Conservation (phyloP, 23 tunicate species). For the Styela plicata region DNA sequence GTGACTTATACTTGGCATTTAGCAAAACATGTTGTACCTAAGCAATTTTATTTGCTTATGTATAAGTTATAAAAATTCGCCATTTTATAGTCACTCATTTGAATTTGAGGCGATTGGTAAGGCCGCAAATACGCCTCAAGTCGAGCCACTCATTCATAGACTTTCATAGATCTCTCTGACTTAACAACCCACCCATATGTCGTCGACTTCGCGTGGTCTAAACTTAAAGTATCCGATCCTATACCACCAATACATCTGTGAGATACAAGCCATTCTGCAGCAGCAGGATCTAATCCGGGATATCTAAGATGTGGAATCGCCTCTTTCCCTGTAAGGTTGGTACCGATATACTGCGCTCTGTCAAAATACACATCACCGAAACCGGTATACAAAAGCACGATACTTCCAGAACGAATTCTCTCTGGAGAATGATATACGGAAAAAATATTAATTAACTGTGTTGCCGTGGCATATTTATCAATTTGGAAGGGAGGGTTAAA, state of each 20-base stretch:
- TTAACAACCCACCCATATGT: neutral
- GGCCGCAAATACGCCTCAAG: too few species aligned
- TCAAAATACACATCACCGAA: conserved; percentile 3
- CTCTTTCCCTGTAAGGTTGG: neutral
- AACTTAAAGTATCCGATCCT: conserved; percentile 5
- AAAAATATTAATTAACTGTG: too few species aligned
- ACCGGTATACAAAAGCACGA: conserved; percentile 16
- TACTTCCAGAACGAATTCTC: conserved; percentile 20
- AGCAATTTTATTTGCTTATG: too few species aligned
- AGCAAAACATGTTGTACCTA: too few species aligned
- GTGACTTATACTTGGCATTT: too few species aligned
- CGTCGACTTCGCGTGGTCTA: conserved; percentile 8
- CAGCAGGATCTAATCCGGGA: conserved; percentile 1
- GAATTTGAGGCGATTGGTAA: too few species aligned
- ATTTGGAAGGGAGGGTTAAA: too few species aligned
- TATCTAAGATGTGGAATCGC: neutral
- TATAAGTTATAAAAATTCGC: too few species aligned
- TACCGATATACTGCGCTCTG: conserved; percentile 1
- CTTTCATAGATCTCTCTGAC: too few species aligned
- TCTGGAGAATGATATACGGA: neutral
- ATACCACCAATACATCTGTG: conserved; percentile 14
- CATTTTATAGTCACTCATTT: too few species aligned
- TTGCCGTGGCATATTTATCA: too few species aligned
- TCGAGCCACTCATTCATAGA: too few species aligned
- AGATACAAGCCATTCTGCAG: conserved; percentile 17